Conservation (phyloP, 2,797 vertebrate species). For the Microhierax caerulescens region DNA sequence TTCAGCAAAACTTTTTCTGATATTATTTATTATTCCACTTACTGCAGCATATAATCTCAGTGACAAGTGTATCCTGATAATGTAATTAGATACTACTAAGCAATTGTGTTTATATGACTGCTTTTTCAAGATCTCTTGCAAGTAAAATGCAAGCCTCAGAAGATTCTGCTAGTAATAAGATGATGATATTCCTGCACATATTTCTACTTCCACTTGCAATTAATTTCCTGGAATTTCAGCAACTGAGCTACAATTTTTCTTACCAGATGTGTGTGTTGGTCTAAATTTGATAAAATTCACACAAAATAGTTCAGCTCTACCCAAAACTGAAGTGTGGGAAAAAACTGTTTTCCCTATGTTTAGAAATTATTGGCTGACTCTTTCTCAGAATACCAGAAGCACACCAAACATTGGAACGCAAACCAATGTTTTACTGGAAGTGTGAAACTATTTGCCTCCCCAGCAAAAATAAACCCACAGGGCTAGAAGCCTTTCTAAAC, state of each 20-base stretch:
- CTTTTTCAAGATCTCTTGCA: neutral
- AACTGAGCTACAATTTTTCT: neutral
- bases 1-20: constrained; percentile 52
- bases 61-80: constrained; percentile 36
- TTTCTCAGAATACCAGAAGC: neutral
- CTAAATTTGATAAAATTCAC: neutral
- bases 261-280: neutral
- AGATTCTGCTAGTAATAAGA: neutral
- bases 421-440: neutral
- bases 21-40: constrained; percentile 64
- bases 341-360: neutral
- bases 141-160: neutral
- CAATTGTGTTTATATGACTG: neutral
- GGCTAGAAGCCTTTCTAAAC: neutral
- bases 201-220: neutral
- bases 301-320: neutral
- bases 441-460: neutral
- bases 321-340: neutral
- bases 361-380: neutral
- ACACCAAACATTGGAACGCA: neutral
- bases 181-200: neutral
- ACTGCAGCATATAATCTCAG: constrained; percentile 3
- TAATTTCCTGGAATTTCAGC: neutral
- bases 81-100: constrained; percentile 34
- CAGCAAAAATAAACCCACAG: neutral